Conservation (phyloP, 2,888 invertebrate species). For the Coelinius sp. region DNA sequence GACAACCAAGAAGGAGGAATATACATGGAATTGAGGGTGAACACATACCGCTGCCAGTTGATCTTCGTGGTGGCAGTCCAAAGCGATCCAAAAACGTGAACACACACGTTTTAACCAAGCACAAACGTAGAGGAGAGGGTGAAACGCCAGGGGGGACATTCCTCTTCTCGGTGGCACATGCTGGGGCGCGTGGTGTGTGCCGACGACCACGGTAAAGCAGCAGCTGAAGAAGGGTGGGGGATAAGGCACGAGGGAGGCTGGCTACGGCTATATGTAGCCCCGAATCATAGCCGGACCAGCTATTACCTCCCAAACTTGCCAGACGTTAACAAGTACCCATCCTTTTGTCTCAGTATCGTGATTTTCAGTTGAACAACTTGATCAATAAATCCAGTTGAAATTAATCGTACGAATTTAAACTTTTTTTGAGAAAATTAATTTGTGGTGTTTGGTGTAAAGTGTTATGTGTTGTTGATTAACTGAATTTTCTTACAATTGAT, state of each 20-base stretch:
- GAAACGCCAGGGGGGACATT: slow-evolving; percentile 5
- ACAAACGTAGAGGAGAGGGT: slow-evolving; percentile 45
- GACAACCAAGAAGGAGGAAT: slow-evolving; percentile 11
- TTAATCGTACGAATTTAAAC: slow-evolving; percentile 1
- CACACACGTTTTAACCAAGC: slow-evolving; percentile 7
- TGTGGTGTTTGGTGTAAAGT: slow-evolving; percentile 36
- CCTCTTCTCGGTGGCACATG: not conserved
- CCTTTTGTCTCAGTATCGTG: not conserved
- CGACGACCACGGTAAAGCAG: slow-evolving; percentile 42
- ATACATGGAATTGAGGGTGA: slow-evolving; percentile 30
- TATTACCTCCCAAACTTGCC: slow-evolving; percentile 66
- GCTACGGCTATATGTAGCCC: slow-evolving; percentile 69
- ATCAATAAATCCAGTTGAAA: not conserved
- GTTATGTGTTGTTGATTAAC: slow-evolving; percentile 38
- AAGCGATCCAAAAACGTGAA: not conserved
- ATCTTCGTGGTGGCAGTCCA: slow-evolving; percentile 30
- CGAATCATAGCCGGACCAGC: slow-evolving; percentile 66
- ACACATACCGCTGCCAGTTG: slow-evolving; percentile 15
- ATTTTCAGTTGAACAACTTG: not conserved
- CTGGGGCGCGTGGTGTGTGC: slow-evolving; percentile 9
- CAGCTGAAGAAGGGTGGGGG: slow-evolving; percentile 47
- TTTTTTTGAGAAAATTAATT: not conserved
- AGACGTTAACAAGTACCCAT: slow-evolving; percentile 58
- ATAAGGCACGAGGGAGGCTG: slow-evolving; percentile 60
- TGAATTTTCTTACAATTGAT: slow-evolving; percentile 17